phyloP scores from a whole-genome alignment of 2,113 vertebrate species.

The Cyphomyrus plagiostoma region DNA sequence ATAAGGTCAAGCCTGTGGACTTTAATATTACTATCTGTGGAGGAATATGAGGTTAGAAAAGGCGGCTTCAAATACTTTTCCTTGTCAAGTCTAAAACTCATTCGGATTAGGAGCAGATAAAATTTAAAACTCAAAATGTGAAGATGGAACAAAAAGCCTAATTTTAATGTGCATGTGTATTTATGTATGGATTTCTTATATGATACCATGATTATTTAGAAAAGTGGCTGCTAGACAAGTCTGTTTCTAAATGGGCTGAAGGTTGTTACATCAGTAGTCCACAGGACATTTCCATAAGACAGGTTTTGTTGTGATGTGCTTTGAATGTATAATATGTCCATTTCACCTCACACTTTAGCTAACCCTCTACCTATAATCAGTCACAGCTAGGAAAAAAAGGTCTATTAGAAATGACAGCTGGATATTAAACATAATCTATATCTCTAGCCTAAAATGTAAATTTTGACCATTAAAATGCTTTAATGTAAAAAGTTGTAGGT shows the following conservation, averaged over 20 bases:
- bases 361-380: slow-evolving; percentile 2
- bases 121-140: neutral
- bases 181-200: neutral
- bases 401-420: slow-evolving; percentile 4
- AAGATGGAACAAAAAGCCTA: neutral
- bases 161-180: neutral
- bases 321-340: neutral
- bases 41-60: neutral
- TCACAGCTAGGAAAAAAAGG: neutral
- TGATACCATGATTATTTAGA: neutral
- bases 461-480: neutral
- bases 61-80: neutral
- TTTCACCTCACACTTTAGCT: neutral
- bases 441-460: neutral
- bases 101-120: neutral
- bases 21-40: neutral
- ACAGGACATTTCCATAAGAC: neutral
- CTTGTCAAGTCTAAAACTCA: neutral
- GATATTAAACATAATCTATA: slow-evolving; percentile 17
- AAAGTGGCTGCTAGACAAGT: neutral
- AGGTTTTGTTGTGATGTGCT: neutral
- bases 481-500: neutral
- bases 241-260: neutral
- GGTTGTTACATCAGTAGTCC: neutral
- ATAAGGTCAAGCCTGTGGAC: slow-evolving; percentile 2